Conservation (phyloP, 2,113 vertebrate genomes). For the Pomatorhinus ruficollis region DNA sequence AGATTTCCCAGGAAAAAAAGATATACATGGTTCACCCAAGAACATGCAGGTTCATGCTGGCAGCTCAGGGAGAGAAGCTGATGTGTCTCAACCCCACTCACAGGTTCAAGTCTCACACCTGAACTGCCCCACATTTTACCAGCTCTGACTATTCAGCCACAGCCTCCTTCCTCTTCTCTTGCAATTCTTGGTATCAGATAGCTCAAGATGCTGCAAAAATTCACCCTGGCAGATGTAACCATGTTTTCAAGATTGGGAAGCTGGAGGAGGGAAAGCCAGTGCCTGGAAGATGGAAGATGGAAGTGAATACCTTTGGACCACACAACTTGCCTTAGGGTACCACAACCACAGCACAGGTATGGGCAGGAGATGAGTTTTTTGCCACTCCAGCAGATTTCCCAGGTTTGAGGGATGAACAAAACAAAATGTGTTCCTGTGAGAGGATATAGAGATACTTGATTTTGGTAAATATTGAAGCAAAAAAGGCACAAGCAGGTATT, state of each 20-base stretch:
- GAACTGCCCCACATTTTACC: background rate
- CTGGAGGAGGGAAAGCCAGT: background rate
- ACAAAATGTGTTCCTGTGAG: background rate
- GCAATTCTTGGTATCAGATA: background rate
- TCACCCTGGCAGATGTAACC: background rate
- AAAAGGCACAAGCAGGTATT: background rate
- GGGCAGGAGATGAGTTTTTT: background rate
- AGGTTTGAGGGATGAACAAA: background rate
- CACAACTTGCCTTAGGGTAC: background rate
- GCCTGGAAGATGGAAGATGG: background rate
- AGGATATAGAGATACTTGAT: background rate
- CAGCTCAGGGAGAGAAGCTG: background rate
- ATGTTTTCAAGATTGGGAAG: background rate
- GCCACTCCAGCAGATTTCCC: background rate
- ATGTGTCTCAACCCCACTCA: background rate
- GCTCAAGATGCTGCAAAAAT: background rate
- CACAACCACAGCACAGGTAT: fast-evolving
- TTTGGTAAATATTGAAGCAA: background rate
- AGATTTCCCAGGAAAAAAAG: background rate
- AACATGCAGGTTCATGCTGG: background rate
- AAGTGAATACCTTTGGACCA: background rate
- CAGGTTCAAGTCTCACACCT: background rate
- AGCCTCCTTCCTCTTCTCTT: background rate
- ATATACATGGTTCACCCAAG: background rate
- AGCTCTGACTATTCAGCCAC: background rate